Conservation (phyloP, 2,888 invertebrate species). For the Apomyelois bistriatella region DNA sequence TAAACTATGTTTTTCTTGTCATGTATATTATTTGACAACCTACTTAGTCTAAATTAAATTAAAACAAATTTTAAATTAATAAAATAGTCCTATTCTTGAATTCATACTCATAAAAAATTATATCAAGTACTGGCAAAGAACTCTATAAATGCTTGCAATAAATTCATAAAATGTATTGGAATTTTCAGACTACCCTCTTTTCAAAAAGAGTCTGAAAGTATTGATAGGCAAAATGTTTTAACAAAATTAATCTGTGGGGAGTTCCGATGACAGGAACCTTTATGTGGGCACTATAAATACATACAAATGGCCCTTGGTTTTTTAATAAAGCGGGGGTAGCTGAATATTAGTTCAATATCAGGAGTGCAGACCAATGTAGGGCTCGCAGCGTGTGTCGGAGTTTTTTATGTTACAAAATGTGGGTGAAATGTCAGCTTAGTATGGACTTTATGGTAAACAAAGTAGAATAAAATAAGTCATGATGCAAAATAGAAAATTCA, state of each 20-base stretch:
- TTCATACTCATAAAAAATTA: too few relatives aligned
- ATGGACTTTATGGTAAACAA: constrained; percentile 26
- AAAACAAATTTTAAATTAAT: too few relatives aligned
- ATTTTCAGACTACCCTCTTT: constrained; percentile 5
- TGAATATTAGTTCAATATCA: constrained; percentile 76
- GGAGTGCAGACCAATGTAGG: constrained; percentile 77
- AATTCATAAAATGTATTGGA: constrained; percentile 6
- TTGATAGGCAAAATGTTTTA: constrained; percentile 61
- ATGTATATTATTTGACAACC: too few relatives aligned
- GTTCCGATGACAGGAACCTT: constrained; percentile 58
- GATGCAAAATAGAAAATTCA: background rate
- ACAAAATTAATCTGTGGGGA: constrained; percentile 71
- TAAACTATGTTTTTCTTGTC: too few relatives aligned
- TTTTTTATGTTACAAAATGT: constrained; percentile 58
- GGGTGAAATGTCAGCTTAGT: constrained; percentile 34
- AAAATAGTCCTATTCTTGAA: too few relatives aligned
- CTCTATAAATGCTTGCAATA: background rate
- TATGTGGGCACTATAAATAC: constrained; percentile 64
- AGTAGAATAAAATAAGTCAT: background rate
- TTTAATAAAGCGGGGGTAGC: constrained; percentile 75
- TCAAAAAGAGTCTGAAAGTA: constrained; percentile 17
- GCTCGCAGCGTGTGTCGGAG: constrained; percentile 48
- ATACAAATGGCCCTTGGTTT: constrained; percentile 76
- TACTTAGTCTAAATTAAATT: too few relatives aligned
- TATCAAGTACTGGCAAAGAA: background rate